These are phyloP conservation scores for Crotophaga sulcirostris DNA, from an alignment of 2,113 vertebrate genomes.

Conservation along the genomic window DNA sequence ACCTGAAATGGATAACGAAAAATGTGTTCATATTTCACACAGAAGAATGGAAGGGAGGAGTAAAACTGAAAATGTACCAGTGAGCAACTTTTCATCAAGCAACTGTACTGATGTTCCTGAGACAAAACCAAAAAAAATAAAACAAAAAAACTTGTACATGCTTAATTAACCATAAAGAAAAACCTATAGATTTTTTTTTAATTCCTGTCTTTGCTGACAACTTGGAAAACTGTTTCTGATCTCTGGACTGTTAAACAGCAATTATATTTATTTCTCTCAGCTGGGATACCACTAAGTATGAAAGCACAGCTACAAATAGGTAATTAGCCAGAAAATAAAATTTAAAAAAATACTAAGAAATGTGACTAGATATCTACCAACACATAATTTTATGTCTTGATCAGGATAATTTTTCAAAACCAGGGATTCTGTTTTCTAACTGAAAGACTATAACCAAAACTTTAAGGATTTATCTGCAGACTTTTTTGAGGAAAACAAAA, in stretches of 20 bases:
- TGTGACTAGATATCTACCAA: conserved; percentile 15
- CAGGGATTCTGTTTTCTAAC: background rate
- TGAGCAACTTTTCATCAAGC: background rate
- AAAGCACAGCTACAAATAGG: conserved; percentile 60
- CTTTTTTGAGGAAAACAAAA: background rate
- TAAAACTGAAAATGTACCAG: background rate
- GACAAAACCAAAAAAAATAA: background rate
- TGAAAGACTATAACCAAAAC: background rate
- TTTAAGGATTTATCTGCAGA: background rate
- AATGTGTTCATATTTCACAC: background rate
- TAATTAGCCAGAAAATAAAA: conserved; percentile 70
- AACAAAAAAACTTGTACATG: background rate
- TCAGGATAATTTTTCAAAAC: background rate
- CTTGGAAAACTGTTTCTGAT: background rate
- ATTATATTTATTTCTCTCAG: background rate
- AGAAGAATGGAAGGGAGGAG: background rate
- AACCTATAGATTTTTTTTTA: conserved; percentile 39
- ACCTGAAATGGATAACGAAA: background rate
- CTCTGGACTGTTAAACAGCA: background rate
- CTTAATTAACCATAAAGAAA: conserved; percentile 54
- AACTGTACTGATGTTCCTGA: conserved; percentile 28
- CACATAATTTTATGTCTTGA: background rate
- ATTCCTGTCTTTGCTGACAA: background rate
- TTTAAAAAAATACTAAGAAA: conserved; percentile 3
- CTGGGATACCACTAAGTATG: conserved; percentile 14